phyloP scores from a whole-genome alignment of 2,113 vertebrate species.

The Xerus inauris region DNA sequence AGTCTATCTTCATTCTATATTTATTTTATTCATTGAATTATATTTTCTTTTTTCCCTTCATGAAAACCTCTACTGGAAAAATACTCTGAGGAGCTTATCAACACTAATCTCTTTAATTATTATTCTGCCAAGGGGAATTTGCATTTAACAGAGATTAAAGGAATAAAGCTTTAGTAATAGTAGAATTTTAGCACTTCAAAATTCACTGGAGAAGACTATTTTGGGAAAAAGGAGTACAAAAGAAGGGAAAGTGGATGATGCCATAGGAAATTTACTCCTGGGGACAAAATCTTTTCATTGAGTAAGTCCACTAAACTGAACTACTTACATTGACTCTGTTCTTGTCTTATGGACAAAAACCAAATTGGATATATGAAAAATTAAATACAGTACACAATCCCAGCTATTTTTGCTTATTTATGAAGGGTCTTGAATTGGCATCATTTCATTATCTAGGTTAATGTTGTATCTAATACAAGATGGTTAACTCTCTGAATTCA shows the following conservation, averaged over 20 bases:
- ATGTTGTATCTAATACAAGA: background rate
- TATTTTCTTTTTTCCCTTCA: background rate
- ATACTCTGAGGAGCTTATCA: slow-evolving; percentile 12
- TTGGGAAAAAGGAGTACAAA: background rate
- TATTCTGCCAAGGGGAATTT: slow-evolving; percentile 54
- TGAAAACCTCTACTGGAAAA: slow-evolving; percentile 19
- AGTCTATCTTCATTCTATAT: slow-evolving; percentile 16
- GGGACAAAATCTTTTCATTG: background rate
- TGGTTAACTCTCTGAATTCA: background rate
- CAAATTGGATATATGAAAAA: background rate
- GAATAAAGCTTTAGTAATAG: background rate
- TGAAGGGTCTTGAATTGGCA: background rate
- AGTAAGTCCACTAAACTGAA: background rate
- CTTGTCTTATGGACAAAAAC: background rate
- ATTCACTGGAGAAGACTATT: background rate
- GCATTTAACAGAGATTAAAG: slow-evolving; percentile 60
- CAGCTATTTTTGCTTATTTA: background rate
- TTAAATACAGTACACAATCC: background rate
- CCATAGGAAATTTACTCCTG: background rate
- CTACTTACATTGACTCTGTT: background rate
- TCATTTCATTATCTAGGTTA: background rate
- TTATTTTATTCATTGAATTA: slow-evolving; percentile 28
- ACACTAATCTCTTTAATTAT: slow-evolving; percentile 47
- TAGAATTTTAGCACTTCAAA: slow-evolving; percentile 41
- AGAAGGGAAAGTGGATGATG: background rate